Conservation (phyloP, 2,797 vertebrate genomes). For the Phrynocephalus vlangalii region DNA sequence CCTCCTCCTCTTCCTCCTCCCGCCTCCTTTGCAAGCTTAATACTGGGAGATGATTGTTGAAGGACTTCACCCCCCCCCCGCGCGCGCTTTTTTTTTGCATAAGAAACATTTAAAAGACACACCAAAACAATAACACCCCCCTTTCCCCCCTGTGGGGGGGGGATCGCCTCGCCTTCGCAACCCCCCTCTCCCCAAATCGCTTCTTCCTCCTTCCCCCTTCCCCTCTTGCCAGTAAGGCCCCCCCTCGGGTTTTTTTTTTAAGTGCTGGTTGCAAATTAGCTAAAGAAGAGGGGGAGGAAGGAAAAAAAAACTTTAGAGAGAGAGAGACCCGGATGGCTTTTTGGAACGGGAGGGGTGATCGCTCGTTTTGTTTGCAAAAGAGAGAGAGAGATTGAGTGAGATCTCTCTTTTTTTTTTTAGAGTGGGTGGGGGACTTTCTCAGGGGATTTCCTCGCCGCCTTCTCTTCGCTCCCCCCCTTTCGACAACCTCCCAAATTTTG, state of each 20-base stretch:
- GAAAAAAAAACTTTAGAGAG: constrained; percentile 60
- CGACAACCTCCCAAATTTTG: not conserved
- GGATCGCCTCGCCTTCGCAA: not conserved
- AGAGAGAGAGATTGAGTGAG: no score
- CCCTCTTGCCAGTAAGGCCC: no score
- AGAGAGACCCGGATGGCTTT: constrained; percentile 76
- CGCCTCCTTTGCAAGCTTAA: not conserved
- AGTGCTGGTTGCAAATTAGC: constrained; percentile 78
- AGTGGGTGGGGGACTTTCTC: not conserved
- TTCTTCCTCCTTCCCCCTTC: no score
- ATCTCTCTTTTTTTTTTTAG: not conserved
- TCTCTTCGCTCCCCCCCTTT: constrained; percentile 59
- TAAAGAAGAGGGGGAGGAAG: constrained; percentile 50
- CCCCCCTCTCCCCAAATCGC: not conserved
- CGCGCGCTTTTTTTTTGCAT: not conserved
- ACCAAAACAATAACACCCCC: not conserved
- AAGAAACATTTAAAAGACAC: not conserved
- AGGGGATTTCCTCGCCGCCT: not conserved
- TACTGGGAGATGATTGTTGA: no score
- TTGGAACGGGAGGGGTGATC: not conserved
- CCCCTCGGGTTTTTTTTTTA: not conserved
- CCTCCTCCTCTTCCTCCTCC: not conserved
- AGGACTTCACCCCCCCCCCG: not conserved
- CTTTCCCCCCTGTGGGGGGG: not conserved
- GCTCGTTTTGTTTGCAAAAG: no score